Evolutionary conservation across 2,797 vertebrate genomes (phyloP).

Genomic region (Hydrolagus colliei): DNA sequence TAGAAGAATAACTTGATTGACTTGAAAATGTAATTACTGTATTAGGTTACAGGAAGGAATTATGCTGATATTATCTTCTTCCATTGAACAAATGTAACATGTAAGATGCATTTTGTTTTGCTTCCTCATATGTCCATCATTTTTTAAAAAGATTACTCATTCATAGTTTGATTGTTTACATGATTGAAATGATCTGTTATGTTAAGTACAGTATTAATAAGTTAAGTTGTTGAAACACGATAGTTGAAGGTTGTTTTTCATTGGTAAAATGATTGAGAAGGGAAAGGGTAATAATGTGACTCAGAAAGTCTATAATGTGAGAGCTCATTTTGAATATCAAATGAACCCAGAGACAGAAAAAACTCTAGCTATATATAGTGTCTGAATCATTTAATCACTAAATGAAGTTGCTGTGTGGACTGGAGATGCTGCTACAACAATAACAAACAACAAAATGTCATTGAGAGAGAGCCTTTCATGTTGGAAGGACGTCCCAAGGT

Average conservation of each 20-base stretch:
- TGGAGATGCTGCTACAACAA: background rate
- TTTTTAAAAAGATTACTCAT: background rate
- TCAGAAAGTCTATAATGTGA: background rate
- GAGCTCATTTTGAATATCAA: slow-evolving; percentile 10
- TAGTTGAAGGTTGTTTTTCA: slow-evolving; percentile 1
- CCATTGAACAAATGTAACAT: background rate
- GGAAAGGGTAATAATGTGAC: background rate
- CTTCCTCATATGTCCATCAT: slow-evolving; percentile 10
- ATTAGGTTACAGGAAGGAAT: no score
- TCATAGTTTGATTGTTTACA: slow-evolving; percentile 2
- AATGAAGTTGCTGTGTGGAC: slow-evolving; percentile 1
- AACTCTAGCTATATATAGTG: background rate
- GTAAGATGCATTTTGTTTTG: slow-evolving; percentile 2
- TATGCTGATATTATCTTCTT: background rate
- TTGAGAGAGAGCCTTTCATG: no score
- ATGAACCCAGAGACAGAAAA: slow-evolving; percentile 13
- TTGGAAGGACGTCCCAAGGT: no score
- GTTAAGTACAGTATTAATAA: background rate
- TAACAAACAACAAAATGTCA: no score
- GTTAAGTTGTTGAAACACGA: background rate
- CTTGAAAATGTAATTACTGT: no score
- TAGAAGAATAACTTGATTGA: background rate
- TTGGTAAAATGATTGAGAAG: slow-evolving; percentile 24
- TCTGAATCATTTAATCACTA: background rate
- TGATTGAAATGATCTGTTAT: slow-evolving; percentile 21